phyloP scores from a whole-genome alignment of 2,888 invertebrate species.

The Cinara cedri region DNA sequence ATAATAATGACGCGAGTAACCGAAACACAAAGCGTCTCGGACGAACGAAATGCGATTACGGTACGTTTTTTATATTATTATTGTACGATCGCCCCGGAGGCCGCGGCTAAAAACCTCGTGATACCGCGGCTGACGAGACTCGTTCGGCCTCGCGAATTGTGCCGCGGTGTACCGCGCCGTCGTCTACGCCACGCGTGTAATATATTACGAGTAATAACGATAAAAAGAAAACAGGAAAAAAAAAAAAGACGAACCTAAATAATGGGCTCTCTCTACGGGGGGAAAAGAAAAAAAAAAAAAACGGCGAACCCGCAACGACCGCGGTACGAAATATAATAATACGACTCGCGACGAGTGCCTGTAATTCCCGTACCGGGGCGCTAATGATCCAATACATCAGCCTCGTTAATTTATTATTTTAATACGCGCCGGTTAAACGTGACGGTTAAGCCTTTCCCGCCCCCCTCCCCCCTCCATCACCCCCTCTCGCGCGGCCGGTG shows the following conservation, averaged over 20 bases:
- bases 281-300: background rate
- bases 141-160: background rate
- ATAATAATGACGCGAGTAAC: too few species aligned
- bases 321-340: background rate
- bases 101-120: background rate
- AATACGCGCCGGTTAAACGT: conserved; percentile 36
- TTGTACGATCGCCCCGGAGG: too few species aligned
- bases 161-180: too few species aligned
- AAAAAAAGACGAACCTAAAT: conserved; percentile 9
- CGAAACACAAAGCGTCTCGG: too few species aligned
- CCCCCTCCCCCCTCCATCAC: too few species aligned
- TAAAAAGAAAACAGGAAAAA: too few species aligned
- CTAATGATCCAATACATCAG: conserved; percentile 52
- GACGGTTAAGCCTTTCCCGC: conserved; percentile 49
- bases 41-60: too few species aligned
- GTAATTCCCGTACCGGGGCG: background rate
- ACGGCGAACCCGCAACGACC: background rate
- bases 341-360: too few species aligned
- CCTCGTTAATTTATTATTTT: background rate
- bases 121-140: background rate
- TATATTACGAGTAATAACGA: too few species aligned
- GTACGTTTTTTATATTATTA: too few species aligned
- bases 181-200: too few species aligned
- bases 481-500: too few species aligned
- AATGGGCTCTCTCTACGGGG: background rate